Evolutionary conservation across 2,113 vertebrate genomes (phyloP), one percentile per base, ranked within the genome.

Genomic region (Cyprinodon variegatus): DNA sequence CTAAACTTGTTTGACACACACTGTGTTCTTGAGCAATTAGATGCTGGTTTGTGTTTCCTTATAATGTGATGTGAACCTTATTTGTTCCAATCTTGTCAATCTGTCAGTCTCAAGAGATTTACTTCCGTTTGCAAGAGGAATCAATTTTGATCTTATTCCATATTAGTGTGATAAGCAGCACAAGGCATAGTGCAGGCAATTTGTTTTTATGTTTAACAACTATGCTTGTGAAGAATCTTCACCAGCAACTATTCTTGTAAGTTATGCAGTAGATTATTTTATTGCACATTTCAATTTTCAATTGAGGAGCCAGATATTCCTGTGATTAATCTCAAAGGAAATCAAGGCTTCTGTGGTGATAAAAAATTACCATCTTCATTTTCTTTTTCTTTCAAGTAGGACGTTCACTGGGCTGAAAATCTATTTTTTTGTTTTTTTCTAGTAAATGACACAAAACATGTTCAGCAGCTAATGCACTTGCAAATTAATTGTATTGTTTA

Each of bases 141-240:
- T 48, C 29, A 29, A 46, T 45, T 20, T 37, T 46, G 20, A 38
- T 36, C 10, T 15, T 39, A 17, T 48, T n/a, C 20, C 71, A 57
- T 65, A 50, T 53, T 12, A 65, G 46, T 11, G 59, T 4, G 36
- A 77, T 70, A n/a, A 36, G 50, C 73, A 36, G 76, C 66, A 68
- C 74, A 82, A 83, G 81, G 41, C 65, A 39, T 71, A 81, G 83
- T 83, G 64, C 9, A 72, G 70, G 81, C 78, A 53, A 62, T 63
- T 68, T n/a, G 13, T 22, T 72, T 81, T 77, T 79, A 65, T 70
- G 77, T 72, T 81, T 75, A 67, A 72, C 38, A 72, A 73, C 50
- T 72, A 13, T 11, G 69, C 59, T 53, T 76, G 70, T 68, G 15
- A 11, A 29, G 29, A 29, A 29, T 29, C 29, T 29, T 29, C 29